Conservation (phyloP, 1,140 invertebrate genomes). For the Marisa cornuarietis region DNA sequence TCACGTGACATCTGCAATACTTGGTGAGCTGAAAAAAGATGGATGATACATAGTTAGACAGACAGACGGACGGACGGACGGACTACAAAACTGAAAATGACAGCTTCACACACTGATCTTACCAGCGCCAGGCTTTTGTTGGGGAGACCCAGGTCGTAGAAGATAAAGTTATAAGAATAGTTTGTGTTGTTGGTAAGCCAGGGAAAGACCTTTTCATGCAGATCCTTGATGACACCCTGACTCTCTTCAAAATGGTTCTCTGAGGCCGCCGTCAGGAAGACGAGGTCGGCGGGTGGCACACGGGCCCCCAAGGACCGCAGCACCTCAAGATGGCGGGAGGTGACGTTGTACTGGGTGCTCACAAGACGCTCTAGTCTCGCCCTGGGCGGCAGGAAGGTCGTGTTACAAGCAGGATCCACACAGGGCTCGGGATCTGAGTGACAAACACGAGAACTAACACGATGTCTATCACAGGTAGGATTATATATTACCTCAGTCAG, state of each 20-base stretch:
- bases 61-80: too few species aligned
- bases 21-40: constrained; percentile 9
- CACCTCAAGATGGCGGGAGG: background rate
- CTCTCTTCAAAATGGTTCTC: constrained; percentile 15
- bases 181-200: background rate
- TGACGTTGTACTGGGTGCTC: background rate
- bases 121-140: background rate
- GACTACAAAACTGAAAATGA: too few species aligned
- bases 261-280: constrained; percentile 23
- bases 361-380: background rate
- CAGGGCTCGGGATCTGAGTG: background rate
- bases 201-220: constrained; percentile 21
- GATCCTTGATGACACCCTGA: constrained; percentile 19
- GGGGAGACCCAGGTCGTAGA: constrained; percentile 9
- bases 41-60: background rate
- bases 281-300: background rate
- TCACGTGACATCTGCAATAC: constrained; percentile 12
- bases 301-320: background rate
- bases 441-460: background rate
- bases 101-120: background rate
- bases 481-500: background rate
- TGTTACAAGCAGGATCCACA: background rate
- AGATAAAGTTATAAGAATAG: constrained; percentile 3
- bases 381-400: background rate
- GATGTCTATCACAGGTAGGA: background rate